Conservation (phyloP, 2,113 vertebrate genomes). For the Amia ocellicauda region DNA sequence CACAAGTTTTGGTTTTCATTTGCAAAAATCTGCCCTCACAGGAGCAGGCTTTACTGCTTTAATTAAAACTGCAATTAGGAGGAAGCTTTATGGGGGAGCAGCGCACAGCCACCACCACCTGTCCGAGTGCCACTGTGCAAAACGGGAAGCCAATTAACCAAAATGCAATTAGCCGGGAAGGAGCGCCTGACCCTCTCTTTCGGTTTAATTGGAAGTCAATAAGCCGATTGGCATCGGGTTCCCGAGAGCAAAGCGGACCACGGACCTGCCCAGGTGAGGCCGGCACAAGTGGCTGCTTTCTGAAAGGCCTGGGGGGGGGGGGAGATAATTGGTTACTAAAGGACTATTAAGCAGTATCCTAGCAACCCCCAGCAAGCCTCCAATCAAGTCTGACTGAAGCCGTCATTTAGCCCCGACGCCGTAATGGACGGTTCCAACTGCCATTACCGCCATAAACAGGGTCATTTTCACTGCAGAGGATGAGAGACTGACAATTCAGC, state of each 20-base stretch:
- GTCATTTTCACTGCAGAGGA: constrained; percentile 25
- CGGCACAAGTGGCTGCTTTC: constrained; percentile 37
- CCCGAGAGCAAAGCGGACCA: neutral
- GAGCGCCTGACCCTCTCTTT: neutral
- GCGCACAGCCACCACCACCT: neutral
- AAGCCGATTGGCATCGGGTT: constrained; percentile 34
- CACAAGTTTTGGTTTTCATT: no score
- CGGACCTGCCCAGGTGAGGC: constrained; percentile 58
- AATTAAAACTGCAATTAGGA: no score
- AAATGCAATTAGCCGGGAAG: constrained; percentile 1
- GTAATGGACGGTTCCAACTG: constrained; percentile 37
- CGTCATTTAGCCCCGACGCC: constrained; percentile 55
- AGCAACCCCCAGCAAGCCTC: constrained; percentile 75
- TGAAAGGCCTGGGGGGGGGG: constrained; percentile 43
- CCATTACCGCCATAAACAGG: constrained; percentile 19
- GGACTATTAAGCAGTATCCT: constrained; percentile 74
- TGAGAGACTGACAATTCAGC: constrained; percentile 13
- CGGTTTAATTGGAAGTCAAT: constrained; percentile 48
- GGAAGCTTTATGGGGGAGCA: no score
- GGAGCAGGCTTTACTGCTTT: no score
- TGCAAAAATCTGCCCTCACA: no score
- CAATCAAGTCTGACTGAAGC: constrained; percentile 70
- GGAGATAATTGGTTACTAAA: constrained; percentile 79
- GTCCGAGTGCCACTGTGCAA: neutral
- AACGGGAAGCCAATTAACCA: neutral